phyloP scores from a whole-genome alignment of 64 coral and sea anemone species.

The Montipora cactus region DNA sequence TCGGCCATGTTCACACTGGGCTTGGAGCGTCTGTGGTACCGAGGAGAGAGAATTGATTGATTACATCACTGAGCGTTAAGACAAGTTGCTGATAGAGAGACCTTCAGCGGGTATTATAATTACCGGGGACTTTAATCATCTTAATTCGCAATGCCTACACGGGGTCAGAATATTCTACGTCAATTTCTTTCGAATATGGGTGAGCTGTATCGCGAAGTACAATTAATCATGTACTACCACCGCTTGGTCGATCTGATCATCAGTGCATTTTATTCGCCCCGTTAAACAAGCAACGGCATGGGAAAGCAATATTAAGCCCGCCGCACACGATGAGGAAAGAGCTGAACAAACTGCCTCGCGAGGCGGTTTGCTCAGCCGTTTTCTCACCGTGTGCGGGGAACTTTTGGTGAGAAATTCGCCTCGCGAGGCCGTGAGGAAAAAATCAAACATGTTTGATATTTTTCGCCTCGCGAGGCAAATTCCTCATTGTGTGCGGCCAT shows the following conservation, averaged over 20 bases:
- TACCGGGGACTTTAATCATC: slow-evolving; percentile 53
- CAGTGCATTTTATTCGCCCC: slow-evolving; percentile 24
- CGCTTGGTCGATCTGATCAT: slow-evolving; percentile 52
- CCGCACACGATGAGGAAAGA: too few species aligned
- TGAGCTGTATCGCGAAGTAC: not conserved
- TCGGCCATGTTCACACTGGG: too few species aligned
- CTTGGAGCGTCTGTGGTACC: too few species aligned
- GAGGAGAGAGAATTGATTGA: too few species aligned
- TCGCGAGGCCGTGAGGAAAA: too few species aligned
- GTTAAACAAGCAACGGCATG: not conserved
- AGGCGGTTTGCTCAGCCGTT: too few species aligned
- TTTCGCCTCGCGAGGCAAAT: too few species aligned
- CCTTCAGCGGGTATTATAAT: slow-evolving; percentile 52
- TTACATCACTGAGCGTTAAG: not conserved
- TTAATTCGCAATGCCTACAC: slow-evolving; percentile 20
- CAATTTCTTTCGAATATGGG: slow-evolving; percentile 62
- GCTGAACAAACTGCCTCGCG: too few species aligned
- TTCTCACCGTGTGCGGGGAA: too few species aligned
- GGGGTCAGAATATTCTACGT: slow-evolving; percentile 22
- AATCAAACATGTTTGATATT: too few species aligned
- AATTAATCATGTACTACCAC: not conserved
- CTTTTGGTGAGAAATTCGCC: too few species aligned
- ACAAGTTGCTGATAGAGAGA: slow-evolving; percentile 45
- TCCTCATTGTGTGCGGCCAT: too few species aligned
- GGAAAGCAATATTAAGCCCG: not conserved